Conservation (phyloP, 2,888 invertebrate species). For the Agrochola lychnidis region DNA sequence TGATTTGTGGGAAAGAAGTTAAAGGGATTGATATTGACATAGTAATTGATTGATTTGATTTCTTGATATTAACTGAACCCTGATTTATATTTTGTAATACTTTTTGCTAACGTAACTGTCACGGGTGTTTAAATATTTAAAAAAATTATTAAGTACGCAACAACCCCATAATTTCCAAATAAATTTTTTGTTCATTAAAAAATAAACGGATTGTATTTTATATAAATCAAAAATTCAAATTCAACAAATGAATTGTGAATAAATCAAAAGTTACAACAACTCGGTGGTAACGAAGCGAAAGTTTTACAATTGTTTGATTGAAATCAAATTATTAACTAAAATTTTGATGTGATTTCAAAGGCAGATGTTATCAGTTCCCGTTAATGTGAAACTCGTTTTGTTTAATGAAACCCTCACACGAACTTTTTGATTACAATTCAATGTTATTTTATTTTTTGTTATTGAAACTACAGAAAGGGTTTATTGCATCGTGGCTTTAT, state of each 20-base stretch:
- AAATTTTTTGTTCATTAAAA: constrained; percentile 62
- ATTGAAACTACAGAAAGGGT: not conserved
- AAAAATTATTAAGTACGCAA: not conserved
- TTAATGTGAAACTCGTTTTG: constrained; percentile 50
- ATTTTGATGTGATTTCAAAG: constrained; percentile 67
- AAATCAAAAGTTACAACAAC: constrained; percentile 73
- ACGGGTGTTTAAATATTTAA: not conserved
- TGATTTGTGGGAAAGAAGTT: constrained; percentile 4
- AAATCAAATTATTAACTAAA: constrained; percentile 71
- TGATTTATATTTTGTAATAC: not conserved
- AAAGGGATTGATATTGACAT: too few species aligned
- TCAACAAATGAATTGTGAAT: constrained; percentile 73
- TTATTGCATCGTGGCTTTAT: not conserved
- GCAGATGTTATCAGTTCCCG: constrained; percentile 64
- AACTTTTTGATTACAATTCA: constrained; percentile 50
- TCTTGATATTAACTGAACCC: not conserved
- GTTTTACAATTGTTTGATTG: constrained; percentile 70
- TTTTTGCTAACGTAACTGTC: not conserved
- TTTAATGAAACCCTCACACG: constrained; percentile 47
- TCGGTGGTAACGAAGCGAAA: constrained; percentile 69
- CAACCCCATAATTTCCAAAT: constrained; percentile 5
- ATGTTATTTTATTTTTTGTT: constrained; percentile 30
- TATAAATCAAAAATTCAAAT: constrained; percentile 75
- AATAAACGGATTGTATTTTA: constrained; percentile 65
- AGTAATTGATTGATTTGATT: not conserved